Conservation (phyloP, 64 coral and sea anemone species). For the Montipora efflorescens region DNA sequence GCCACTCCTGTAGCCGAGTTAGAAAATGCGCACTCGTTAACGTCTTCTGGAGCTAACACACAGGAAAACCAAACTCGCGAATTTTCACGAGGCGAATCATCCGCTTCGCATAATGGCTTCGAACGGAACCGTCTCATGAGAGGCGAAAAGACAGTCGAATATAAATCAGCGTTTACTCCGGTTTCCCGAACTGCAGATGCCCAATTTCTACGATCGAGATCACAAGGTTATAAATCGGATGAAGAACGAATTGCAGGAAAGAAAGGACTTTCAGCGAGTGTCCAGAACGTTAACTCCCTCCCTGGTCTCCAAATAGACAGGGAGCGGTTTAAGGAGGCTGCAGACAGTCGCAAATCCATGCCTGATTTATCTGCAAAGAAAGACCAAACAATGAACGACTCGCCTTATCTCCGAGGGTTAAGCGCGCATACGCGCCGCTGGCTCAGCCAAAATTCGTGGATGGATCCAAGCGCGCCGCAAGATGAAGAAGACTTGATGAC, state of each 20-base stretch:
- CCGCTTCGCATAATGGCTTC: background rate
- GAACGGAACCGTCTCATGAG: background rate
- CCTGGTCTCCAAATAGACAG: constrained; percentile 33
- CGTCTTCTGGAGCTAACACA: background rate
- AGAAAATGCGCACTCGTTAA: background rate
- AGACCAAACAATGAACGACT: background rate
- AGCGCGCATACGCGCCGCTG: constrained; percentile 83
- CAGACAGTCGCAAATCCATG: constrained; percentile 74
- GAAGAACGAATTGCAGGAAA: background rate
- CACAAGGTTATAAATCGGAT: background rate
- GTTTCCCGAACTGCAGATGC: constrained; percentile 8
- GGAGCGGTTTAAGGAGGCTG: constrained; percentile 49
- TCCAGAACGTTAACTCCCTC: constrained; percentile 18
- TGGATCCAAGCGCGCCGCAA: constrained; percentile 60
- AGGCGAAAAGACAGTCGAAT: background rate
- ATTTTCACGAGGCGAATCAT: background rate
- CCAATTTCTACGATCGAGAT: constrained; percentile 6
- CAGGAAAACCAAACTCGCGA: background rate
- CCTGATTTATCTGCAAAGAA: constrained; percentile 73
- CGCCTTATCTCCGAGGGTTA: constrained; percentile 70
- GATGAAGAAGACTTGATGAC: constrained; percentile 76
- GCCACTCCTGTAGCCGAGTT: constrained; percentile 36
- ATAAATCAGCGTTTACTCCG: constrained; percentile 15
- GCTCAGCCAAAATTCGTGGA: constrained; percentile 88
- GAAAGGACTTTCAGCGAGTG: constrained; percentile 3